A percentile compares a stretch with the other conserved stretches of the same genome.
These are phyloP conservation scores for Sorex araneus DNA, from an alignment of 2,113 vertebrate species.

Conservation along the genomic window DNA sequence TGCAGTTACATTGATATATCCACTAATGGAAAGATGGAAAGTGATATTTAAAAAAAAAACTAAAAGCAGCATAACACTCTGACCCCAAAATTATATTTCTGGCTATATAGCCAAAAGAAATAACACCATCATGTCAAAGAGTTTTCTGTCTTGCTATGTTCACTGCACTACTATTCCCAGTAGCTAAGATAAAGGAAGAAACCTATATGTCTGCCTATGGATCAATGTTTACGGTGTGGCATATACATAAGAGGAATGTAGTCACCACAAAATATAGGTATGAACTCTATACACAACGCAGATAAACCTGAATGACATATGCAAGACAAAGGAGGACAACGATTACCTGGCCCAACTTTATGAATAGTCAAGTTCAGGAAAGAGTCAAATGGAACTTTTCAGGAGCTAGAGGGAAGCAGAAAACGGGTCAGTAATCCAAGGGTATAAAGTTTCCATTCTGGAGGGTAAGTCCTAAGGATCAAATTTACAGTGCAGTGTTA, in stretches of 20 bases:
- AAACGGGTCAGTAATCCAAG: neutral
- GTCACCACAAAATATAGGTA: neutral
- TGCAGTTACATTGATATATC: neutral
- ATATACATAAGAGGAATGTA: neutral
- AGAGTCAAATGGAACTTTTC: neutral
- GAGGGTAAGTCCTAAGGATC: neutral
- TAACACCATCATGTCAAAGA: neutral
- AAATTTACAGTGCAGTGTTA: neutral
- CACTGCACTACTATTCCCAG: neutral
- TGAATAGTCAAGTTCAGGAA: neutral
- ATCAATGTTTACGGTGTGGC: neutral
- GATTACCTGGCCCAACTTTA: neutral
- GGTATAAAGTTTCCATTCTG: neutral
- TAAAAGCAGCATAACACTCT: neutral
- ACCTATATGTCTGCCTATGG: neutral
- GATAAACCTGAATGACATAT: neutral
- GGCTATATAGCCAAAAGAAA: neutral
- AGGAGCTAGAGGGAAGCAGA: neutral
- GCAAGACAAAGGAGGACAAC: neutral
- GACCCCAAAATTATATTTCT: neutral
- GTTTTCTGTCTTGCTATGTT: accelerated
- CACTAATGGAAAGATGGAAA: neutral
- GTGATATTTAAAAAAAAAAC: neutral
- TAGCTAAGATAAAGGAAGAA: neutral
- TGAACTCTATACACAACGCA: neutral